Evolutionary conservation across 2,888 invertebrate species (phyloP).

Genomic region (Brassicogethes aeneus): DNA sequence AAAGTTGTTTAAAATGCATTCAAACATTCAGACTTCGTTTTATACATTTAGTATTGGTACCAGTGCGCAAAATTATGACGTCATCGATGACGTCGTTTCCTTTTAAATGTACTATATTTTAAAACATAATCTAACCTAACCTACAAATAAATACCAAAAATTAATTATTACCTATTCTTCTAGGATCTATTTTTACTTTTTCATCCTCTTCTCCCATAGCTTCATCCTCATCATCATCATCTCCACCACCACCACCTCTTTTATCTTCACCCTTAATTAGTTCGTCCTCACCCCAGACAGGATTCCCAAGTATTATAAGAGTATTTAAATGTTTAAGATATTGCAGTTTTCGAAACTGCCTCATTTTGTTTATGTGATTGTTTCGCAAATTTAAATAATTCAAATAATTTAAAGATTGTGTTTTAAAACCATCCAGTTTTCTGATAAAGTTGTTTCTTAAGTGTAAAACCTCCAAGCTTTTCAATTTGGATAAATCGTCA

Average conservation of each 20-base stretch:
- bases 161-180: constrained; percentile 14
- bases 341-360: constrained; percentile 47
- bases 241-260: constrained; percentile 19
- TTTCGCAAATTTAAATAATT: constrained; percentile 49
- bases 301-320: constrained; percentile 47
- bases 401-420: constrained; percentile 38
- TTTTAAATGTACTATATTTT: no score
- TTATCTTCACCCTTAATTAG: constrained; percentile 7
- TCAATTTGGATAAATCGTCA: constrained; percentile 49
- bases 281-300: constrained; percentile 30
- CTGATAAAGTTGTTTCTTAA: constrained; percentile 58
- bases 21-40: no score
- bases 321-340: constrained; percentile 44
- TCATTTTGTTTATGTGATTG: constrained; percentile 45
- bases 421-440: constrained; percentile 47
- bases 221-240: constrained; percentile 11
- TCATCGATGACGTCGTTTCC: no score
- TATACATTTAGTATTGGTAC: no score
- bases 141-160: no score
- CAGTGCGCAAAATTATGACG: no score
- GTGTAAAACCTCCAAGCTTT: constrained; percentile 59
- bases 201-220: constrained; percentile 24
- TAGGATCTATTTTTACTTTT: constrained; percentile 32
- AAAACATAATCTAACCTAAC: no score
- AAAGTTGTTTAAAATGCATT: no score